Evolutionary conservation across 2,888 invertebrate species (phyloP).

Genomic region (Agrochola litura): DNA sequence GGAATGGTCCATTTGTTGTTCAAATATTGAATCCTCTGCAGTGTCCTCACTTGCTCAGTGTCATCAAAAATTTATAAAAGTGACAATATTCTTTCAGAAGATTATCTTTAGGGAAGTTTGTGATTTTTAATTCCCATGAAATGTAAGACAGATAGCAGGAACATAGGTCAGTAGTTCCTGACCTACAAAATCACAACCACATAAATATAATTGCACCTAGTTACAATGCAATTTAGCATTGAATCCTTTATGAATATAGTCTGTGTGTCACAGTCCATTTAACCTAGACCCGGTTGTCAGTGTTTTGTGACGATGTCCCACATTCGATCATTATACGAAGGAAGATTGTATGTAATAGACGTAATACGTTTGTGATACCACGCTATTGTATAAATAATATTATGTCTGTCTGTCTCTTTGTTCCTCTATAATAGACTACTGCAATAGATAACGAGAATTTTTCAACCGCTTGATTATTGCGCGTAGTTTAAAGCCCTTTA

Average conservation of each 20-base stretch:
- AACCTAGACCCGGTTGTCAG: constrained; percentile 44
- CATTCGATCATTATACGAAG: constrained; percentile 46
- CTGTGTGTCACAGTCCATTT: constrained; percentile 40
- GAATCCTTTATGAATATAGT: constrained; percentile 39
- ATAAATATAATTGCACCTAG: constrained; percentile 35
- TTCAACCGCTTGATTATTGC: neutral
- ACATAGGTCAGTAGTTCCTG: constrained; percentile 6
- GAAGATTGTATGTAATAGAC: constrained; percentile 36
- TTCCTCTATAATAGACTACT: neutral
- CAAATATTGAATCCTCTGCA: neutral
- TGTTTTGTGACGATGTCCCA: constrained; percentile 45
- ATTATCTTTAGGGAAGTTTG: too few relatives aligned
- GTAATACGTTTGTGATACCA: constrained; percentile 29
- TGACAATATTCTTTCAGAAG: neutral
- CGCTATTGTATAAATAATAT: constrained; percentile 24
- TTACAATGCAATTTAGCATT: constrained; percentile 34
- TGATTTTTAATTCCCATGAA: neutral
- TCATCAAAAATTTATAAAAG: neutral
- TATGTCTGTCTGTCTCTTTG: neutral
- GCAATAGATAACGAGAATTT: neutral
- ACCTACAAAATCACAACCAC: constrained; percentile 30
- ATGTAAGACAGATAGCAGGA: neutral
- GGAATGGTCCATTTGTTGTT: neutral
- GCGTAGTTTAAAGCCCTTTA: neutral
- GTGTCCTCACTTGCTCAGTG: neutral